These are phyloP conservation scores for Epizoanthus illoricatus DNA, from an alignment of 92 coral and sea anemone genomes.

Conservation along the genomic window DNA sequence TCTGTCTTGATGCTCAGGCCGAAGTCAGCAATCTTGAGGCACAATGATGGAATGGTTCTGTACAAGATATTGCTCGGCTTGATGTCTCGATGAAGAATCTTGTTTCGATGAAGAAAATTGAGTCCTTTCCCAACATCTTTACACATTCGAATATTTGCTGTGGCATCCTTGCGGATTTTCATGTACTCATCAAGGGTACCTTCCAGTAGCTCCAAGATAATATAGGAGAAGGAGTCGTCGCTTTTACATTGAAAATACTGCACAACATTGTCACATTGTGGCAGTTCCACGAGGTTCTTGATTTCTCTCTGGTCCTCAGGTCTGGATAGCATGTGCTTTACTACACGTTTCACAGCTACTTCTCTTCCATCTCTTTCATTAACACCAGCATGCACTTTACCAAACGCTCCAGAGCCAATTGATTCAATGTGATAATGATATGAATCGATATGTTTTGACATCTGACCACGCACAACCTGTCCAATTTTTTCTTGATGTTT, in stretches of 20 bases:
- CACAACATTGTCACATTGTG: slow-evolving; percentile 42
- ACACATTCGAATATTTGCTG: neutral
- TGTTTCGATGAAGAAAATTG: slow-evolving; percentile 21
- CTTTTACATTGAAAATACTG: neutral
- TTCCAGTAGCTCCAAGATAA: slow-evolving; percentile 42
- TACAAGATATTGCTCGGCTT: slow-evolving; percentile 57
- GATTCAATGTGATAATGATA: neutral
- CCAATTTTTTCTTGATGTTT: neutral
- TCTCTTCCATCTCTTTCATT: slow-evolving; percentile 41
- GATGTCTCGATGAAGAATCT: slow-evolving; percentile 55
- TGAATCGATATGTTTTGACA: neutral
- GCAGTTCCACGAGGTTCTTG: slow-evolving; percentile 4
- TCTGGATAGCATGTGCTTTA: neutral
- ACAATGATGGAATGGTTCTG: slow-evolving; percentile 20
- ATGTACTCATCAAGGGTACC: slow-evolving; percentile 33
- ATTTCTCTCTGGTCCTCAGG: slow-evolving; percentile 41
- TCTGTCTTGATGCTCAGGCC: slow-evolving; percentile 42
- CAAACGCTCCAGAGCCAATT: slow-evolving; percentile 36
- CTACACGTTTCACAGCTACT: slow-evolving; percentile 40
- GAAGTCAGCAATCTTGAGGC: slow-evolving; percentile 55
- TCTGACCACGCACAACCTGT: slow-evolving; percentile 22
- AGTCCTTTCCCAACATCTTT: slow-evolving; percentile 35
- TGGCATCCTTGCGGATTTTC: neutral
- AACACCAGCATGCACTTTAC: slow-evolving; percentile 39
- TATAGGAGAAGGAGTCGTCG: neutral